phyloP scores from a whole-genome alignment of 2,888 invertebrate species.

The Thereva unica region DNA sequence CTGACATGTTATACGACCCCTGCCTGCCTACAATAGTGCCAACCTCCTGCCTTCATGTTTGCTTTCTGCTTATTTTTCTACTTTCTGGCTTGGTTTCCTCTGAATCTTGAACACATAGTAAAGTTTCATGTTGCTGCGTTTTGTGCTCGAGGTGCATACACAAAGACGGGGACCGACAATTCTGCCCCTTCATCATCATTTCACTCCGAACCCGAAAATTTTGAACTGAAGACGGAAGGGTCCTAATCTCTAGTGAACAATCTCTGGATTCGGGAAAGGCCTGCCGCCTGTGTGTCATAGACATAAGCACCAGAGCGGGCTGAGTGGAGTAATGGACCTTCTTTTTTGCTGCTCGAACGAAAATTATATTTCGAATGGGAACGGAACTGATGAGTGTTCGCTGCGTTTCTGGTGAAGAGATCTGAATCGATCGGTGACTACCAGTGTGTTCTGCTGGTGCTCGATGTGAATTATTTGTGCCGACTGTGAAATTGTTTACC shows the following conservation, averaged over 20 bases:
- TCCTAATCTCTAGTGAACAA: slow-evolving; percentile 30
- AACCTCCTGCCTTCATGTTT: slow-evolving; percentile 27
- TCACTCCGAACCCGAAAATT: slow-evolving; percentile 24
- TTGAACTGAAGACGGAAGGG: slow-evolving; percentile 14
- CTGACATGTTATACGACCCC: slow-evolving; percentile 25
- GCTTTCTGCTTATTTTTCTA: slow-evolving; percentile 13
- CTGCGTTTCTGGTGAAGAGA: too few species aligned
- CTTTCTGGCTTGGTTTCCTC: slow-evolving; percentile 16
- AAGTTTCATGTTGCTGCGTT: slow-evolving; percentile 9
- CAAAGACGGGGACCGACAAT: neutral
- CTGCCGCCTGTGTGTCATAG: too few species aligned
- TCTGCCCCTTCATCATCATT: slow-evolving; percentile 32
- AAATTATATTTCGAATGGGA: too few species aligned
- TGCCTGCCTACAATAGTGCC: slow-evolving; percentile 7
- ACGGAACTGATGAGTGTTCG: too few species aligned
- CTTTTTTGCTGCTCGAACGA: too few species aligned
- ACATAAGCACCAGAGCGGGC: too few species aligned
- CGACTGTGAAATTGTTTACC: slow-evolving; percentile 33
- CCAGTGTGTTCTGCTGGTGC: slow-evolving; percentile 16
- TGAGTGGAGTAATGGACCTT: too few species aligned
- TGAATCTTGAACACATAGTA: neutral
- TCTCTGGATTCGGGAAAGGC: slow-evolving; percentile 2
- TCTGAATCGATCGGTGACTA: too few species aligned
- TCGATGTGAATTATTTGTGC: slow-evolving; percentile 23
- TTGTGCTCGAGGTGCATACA: slow-evolving; percentile 5